Percentiles rank a stretch among this genome's conserved stretches.
phyloP scores from a whole-genome alignment of 1,140 invertebrate species.

The Drosophila nikananu region DNA sequence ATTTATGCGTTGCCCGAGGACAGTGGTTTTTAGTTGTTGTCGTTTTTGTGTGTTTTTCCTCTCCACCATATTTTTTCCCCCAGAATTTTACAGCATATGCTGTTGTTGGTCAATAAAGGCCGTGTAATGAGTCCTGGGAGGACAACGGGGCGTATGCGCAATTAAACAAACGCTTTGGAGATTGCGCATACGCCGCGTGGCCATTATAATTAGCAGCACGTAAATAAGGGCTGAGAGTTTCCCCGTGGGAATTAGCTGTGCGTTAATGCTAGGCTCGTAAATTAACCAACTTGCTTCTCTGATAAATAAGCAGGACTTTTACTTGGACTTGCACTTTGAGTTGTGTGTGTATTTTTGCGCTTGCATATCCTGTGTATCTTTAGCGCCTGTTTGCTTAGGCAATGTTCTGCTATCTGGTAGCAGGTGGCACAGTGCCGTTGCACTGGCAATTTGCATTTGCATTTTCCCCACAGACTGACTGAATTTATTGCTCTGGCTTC shows the following conservation, averaged over 20 bases:
- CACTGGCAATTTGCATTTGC: conserved; percentile 14
- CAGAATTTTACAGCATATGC: conserved; percentile 6
- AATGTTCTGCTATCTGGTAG: conserved; percentile 18
- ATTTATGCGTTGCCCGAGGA: conserved; percentile 41
- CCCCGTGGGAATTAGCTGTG: conserved; percentile 6
- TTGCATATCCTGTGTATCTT: conserved; percentile 11
- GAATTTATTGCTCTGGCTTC: conserved; percentile 55
- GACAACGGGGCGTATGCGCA: conserved; percentile 44
- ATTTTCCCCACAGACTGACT: conserved; percentile 25
- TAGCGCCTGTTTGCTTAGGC: conserved; percentile 34
- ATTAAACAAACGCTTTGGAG: conserved; percentile 24
- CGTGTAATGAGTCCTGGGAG: conserved; percentile 39
- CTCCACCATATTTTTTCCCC: neutral
- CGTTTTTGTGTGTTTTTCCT: neutral
- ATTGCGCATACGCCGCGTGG: conserved; percentile 55
- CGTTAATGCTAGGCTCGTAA: conserved; percentile 24
- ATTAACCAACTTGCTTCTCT: conserved; percentile 39
- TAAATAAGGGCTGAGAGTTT: conserved; percentile 8
- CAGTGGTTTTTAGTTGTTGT: conserved; percentile 11
- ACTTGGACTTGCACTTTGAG: no score
- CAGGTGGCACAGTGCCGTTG: conserved; percentile 19
- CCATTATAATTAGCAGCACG: conserved; percentile 14
- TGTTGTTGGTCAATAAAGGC: conserved; percentile 30
- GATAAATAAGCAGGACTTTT: conserved; percentile 2
- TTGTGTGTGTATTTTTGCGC: conserved; percentile 13